These are phyloP conservation scores for Rafetus swinhoei DNA, from an alignment of 2,113 vertebrate genomes.

Conservation along the genomic window DNA sequence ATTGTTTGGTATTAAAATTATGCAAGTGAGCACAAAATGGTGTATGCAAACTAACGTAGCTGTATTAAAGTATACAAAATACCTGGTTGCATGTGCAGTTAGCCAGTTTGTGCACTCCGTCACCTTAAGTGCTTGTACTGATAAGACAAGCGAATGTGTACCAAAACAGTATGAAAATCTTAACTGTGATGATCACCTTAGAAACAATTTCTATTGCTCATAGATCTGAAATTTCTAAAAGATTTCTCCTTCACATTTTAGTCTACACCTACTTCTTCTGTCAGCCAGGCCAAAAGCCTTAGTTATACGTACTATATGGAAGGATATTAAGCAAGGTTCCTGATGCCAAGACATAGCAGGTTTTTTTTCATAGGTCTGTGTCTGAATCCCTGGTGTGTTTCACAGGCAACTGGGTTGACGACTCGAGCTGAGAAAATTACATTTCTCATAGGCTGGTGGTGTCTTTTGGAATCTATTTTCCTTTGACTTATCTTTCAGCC, in stretches of 20 bases:
- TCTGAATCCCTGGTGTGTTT: neutral
- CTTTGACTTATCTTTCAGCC: constrained; percentile 68
- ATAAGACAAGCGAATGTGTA: neutral
- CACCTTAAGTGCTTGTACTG: neutral
- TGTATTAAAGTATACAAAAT: fast-evolving
- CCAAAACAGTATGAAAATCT: neutral
- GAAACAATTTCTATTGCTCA: neutral
- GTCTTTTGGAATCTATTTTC: constrained; percentile 69
- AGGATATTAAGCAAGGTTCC: neutral
- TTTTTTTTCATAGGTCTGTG: neutral
- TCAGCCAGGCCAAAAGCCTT: neutral
- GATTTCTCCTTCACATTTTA: neutral
- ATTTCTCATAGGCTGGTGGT: constrained; percentile 27
- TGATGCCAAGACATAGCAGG: neutral
- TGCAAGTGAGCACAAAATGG: neutral
- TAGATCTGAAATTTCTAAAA: neutral
- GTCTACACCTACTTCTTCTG: neutral
- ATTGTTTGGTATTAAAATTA: fast-evolving
- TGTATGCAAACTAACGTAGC: neutral
- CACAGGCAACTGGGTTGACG: neutral
- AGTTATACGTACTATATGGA: neutral
- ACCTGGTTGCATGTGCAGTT: neutral
- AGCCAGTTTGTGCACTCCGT: neutral
- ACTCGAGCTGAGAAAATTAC: neutral
- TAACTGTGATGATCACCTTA: neutral